Evolutionary conservation across 2,888 invertebrate genomes (phyloP).

Genomic region (Pantelozetes paolii): DNA sequence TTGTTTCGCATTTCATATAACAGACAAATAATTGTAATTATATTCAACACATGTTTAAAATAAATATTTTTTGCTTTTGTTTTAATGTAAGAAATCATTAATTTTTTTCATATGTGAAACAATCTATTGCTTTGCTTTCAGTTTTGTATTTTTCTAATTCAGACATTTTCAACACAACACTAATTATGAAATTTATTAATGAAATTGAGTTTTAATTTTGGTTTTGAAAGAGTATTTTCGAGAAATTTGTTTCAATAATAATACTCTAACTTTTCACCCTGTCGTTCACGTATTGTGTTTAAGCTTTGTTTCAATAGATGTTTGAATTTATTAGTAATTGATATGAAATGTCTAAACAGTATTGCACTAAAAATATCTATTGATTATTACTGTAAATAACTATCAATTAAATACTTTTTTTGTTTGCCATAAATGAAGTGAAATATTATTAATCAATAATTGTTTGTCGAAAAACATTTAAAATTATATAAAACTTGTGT

Average conservation of each 20-base stretch:
- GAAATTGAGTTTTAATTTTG: neutral
- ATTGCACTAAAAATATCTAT: slow-evolving; percentile 17
- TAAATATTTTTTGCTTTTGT: neutral
- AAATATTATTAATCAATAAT: neutral
- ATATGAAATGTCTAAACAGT: slow-evolving; percentile 1
- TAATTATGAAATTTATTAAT: neutral
- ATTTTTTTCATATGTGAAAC: neutral
- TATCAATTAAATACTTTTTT: neutral
- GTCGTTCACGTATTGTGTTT: neutral
- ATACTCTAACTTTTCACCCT: neutral
- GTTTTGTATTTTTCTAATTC: neutral
- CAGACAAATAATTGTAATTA: slow-evolving; percentile 22
- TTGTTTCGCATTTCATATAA: neutral
- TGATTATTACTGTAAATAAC: neutral
- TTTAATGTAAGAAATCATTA: neutral
- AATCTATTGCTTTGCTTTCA: slow-evolving; percentile 29
- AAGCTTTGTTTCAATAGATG: neutral
- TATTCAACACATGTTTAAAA: slow-evolving; percentile 13
- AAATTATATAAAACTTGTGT: neutral
- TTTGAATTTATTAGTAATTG: neutral
- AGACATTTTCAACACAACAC: slow-evolving; percentile 4
- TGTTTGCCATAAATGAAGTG: neutral
- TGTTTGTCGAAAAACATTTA: neutral
- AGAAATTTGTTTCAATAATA: neutral
- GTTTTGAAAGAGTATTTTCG: slow-evolving; percentile 12